Conservation (phyloP, 1,140 invertebrate genomes). For the Ridgeia piscesae region DNA sequence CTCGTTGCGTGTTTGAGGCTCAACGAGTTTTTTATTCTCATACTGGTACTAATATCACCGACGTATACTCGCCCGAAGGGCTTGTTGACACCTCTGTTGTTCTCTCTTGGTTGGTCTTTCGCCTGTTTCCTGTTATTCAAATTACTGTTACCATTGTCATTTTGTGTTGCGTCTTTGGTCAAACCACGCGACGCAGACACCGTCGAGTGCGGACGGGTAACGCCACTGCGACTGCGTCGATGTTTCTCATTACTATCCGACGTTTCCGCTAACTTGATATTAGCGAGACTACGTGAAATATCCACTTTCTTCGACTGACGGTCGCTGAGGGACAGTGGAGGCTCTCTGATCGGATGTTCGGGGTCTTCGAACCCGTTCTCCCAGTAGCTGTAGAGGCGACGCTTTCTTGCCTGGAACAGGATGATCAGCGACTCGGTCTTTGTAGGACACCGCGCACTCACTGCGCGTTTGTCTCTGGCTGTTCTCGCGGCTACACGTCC, state of each 20-base stretch:
- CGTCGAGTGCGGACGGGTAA: background rate
- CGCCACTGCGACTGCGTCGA: background rate
- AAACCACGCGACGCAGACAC: no score
- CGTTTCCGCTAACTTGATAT: background rate
- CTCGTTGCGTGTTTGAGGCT: no score
- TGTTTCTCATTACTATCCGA: background rate
- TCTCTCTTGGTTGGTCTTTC: no score
- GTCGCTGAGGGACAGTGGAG: background rate
- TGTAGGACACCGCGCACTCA: background rate
- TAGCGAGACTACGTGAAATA: background rate
- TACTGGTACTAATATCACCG: no score
- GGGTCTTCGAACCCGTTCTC: background rate
- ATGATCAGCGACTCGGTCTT: background rate
- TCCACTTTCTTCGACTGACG: background rate
- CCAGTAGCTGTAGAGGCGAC: background rate
- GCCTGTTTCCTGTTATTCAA: no score
- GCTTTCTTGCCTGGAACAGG: background rate
- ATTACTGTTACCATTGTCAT: no score
- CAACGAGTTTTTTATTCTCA: no score
- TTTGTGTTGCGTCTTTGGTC: no score
- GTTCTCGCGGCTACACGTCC: background rate
- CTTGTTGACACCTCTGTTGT: no score
- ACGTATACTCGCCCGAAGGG: no score
- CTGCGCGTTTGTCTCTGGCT: background rate
- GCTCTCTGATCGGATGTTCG: background rate